Evolutionary conservation across 2,888 invertebrate species (phyloP), one percentile per base, ranked within the genome.

Genomic region (Ellobium chinense): DNA sequence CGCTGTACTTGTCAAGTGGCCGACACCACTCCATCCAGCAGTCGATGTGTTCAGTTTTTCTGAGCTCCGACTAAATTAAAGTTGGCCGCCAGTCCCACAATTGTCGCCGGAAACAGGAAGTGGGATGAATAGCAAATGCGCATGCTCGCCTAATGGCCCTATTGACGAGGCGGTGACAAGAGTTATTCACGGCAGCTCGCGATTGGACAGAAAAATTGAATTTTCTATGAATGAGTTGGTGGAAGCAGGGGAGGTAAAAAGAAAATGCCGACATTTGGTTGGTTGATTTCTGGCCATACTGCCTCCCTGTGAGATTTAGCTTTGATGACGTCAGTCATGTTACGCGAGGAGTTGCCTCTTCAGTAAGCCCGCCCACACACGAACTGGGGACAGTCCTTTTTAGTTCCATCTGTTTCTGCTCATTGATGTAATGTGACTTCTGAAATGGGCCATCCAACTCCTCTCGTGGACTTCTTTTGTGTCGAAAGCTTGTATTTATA

Each of bases 51-150:
- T 66, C 66, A 46, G 65, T 65, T 63, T 76, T 66, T 65, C 18
- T 18, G 65, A 39, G 66, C n/a, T 31, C 56, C 56, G 65, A 65
- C 66, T 76, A 78, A 78, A 78, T 78, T 78, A 78, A 78, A 78
- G 69, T 39, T 56, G 46, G 60, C 69, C 46, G 78, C 60, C 62
- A 46, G 39, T 18, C 29, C 18, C 70, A 46, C 78, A 70, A 78
- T 70, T 58, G 78, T 62, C 37, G 31, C 78, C 78, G 78, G 78
- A 78, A 78, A 37, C 78, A 68, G 78, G 78, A 78, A 69, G 78
- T 70, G 27, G 70, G 69, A 78, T 78, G 78, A 78, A 78, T 78
- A 78, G 78, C 69, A 78, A 78, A 78, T 78, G 78, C 78, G 78
- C 78, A 78, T 78, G 78, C 78, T 78, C 70, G 62, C 69, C 78